A percentile compares a stretch with the other conserved stretches of the same genome.
Conservation (phyloP, 2,113 vertebrate genomes). For the Plecturocebus donacophilus region DNA sequence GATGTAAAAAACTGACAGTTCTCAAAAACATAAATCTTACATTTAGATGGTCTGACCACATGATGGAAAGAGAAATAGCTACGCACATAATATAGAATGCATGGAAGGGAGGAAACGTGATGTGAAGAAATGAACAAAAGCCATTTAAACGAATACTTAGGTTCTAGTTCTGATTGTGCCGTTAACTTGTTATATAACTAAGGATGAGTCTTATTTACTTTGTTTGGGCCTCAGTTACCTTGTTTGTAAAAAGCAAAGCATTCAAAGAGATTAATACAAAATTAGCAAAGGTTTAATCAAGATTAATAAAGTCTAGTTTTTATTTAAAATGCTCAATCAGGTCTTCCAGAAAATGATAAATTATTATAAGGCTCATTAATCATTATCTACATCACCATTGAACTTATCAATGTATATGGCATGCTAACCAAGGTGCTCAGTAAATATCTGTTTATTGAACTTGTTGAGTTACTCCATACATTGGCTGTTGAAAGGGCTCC, state of each 20-base stretch:
- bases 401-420: background rate
- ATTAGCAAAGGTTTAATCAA: background rate
- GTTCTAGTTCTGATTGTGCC: background rate
- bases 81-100: background rate
- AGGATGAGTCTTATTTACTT: background rate
- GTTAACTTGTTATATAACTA: background rate
- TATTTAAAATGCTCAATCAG: background rate
- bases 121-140: background rate
- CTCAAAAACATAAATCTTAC: background rate
- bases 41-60: background rate
- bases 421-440: background rate
- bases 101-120: background rate
- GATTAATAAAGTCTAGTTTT: background rate
- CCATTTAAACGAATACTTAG: background rate
- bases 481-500: background rate
- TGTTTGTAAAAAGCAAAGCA: background rate
- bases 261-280: background rate
- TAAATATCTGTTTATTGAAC: background rate
- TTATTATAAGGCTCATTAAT: background rate
- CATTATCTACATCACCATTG: background rate
- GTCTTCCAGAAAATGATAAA: background rate
- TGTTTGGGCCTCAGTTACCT: background rate
- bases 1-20: background rate
- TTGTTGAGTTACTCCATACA: background rate
- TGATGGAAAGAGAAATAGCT: background rate